Evolutionary conservation across 2,113 vertebrate species (phyloP).

Genomic region (Forbesichthys agassizii): DNA sequence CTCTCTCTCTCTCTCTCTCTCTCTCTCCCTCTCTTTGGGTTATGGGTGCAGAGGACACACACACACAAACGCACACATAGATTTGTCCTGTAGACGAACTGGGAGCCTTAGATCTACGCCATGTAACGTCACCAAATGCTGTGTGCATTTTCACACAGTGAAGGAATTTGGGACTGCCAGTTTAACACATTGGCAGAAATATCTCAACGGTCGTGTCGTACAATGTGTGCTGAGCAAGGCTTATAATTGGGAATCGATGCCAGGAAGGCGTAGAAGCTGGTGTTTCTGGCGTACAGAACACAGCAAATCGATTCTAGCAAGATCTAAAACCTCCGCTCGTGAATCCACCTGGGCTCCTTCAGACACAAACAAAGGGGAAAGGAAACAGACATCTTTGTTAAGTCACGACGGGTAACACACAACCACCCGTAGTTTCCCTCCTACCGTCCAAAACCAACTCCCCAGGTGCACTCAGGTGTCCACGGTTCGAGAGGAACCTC

Average conservation of each 20-base stretch:
- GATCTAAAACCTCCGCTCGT: slow-evolving; percentile 44
- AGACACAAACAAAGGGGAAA: slow-evolving; percentile 26
- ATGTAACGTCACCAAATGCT: too few relatives aligned
- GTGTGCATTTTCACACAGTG: too few relatives aligned
- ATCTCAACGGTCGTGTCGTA: too few relatives aligned
- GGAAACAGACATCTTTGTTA: slow-evolving; percentile 26
- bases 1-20: neutral
- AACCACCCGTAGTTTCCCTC: too few relatives aligned
- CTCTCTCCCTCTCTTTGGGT: neutral
- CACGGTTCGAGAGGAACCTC: neutral
- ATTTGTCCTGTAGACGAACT: neutral
- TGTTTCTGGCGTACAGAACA: neutral
- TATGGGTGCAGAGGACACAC: slow-evolving; percentile 3
- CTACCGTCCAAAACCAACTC: slow-evolving; percentile 59
- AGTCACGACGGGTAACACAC: slow-evolving; percentile 11
- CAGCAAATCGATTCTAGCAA: neutral
- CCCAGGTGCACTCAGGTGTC: too few relatives aligned
- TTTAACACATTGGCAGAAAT: too few relatives aligned
- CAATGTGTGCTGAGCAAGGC: too few relatives aligned
- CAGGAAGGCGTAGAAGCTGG: neutral
- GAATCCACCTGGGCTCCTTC: slow-evolving; percentile 25
- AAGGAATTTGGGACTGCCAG: too few relatives aligned
- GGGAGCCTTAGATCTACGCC: slow-evolving; percentile 23
- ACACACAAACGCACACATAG: neutral
- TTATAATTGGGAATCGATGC: too few relatives aligned